Conservation (phyloP, 2,113 vertebrate species). For the Triplophysa dalaica region DNA sequence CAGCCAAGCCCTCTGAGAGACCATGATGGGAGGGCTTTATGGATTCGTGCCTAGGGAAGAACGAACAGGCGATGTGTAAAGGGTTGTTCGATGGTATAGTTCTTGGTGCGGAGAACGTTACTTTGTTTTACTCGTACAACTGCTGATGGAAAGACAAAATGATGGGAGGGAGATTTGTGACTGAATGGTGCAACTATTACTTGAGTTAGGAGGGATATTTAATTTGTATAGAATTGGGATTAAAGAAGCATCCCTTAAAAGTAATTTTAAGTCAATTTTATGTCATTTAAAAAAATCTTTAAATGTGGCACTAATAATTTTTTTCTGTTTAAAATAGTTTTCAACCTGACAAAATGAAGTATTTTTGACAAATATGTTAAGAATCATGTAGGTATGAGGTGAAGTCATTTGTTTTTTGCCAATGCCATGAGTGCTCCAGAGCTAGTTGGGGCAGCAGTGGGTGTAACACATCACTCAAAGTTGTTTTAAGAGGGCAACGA, state of each 20-base stretch:
- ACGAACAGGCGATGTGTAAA: slow-evolving; percentile 1
- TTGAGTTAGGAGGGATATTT: not conserved
- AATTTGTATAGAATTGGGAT: not conserved
- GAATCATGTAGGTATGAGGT: no score
- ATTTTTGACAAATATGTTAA: no score
- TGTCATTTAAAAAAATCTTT: no score
- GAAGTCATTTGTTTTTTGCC: no score
- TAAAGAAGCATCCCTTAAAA: no score
- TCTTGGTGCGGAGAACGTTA: slow-evolving; percentile 29
- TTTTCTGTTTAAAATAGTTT: not conserved
- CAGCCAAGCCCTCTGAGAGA: slow-evolving; percentile 20
- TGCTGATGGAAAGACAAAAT: slow-evolving; percentile 28
- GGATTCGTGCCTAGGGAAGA: slow-evolving; percentile 9
- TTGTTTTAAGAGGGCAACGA: not conserved
- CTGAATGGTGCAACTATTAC: not conserved
- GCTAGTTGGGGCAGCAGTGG: not conserved
- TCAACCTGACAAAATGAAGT: no score
- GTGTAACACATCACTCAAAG: not conserved
- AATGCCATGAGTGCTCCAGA: not conserved
- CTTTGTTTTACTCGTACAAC: slow-evolving; percentile 25
- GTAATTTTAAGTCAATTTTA: no score
- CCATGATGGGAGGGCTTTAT: slow-evolving; percentile 30
- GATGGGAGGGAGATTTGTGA: not conserved
- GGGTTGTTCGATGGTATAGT: slow-evolving; percentile 22
- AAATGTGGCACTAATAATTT: not conserved